Conservation (phyloP, 1,140 invertebrate genomes). For the Araneus ventricosus region DNA sequence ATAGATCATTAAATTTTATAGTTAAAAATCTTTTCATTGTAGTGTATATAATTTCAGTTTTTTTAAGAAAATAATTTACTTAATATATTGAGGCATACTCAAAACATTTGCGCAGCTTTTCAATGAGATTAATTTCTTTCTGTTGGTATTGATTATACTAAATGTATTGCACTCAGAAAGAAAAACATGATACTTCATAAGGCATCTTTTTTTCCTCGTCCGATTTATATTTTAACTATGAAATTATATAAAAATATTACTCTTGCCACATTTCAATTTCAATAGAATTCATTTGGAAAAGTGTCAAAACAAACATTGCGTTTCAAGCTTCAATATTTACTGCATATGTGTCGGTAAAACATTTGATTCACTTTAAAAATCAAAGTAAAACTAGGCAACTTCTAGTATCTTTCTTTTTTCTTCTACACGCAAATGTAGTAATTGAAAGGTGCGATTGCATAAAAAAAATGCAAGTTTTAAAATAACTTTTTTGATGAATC, state of each 20-base stretch:
- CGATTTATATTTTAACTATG: not conserved
- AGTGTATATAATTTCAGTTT: constrained; percentile 75
- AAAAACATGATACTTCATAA: not conserved
- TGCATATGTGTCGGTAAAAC: not conserved
- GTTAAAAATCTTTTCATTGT: constrained; percentile 71
- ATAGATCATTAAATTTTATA: constrained; percentile 74
- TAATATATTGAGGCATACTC: constrained; percentile 54
- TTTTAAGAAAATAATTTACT: constrained; percentile 62
- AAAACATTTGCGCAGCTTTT: constrained; percentile 69
- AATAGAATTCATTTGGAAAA: not conserved
- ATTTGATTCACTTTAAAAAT: constrained; percentile 18
- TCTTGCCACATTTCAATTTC: constrained; percentile 14
- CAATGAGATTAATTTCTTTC: constrained; percentile 64
- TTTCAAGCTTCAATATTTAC: not conserved
- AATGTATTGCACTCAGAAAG: not conserved
- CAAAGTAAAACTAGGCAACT: constrained; percentile 37
- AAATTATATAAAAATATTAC: not conserved
- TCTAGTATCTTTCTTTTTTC: not conserved
- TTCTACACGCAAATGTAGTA: constrained; percentile 24
- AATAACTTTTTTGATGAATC: constrained; percentile 25
- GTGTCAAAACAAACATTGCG: not conserved
- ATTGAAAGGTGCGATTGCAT: constrained; percentile 21
- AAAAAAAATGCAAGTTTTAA: constrained; percentile 22
- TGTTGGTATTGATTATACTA: not conserved
- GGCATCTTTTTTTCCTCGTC: not conserved